Base-by-base conservation (phyloP, 1,140 invertebrate genomes). In the Papilio aristodemus region DNA sequence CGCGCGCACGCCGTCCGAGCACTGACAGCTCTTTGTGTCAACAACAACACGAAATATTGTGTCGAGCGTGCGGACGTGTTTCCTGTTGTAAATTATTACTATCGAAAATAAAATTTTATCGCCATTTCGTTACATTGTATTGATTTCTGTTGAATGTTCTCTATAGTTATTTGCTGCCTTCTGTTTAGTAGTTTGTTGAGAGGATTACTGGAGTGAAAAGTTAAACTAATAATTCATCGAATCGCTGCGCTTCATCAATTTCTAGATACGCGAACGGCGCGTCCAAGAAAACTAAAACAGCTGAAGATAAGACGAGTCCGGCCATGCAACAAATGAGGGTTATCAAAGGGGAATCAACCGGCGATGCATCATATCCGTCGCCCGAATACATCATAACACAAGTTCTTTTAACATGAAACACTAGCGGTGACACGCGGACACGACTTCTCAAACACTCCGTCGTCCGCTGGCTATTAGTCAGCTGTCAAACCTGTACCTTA, bases 401-500 rank as follows among this genome's bases (percentile, higher is more conserved):
- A 46, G 22, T 64, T 64, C 37, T 64, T 64, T 64, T 8, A 64
- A 41, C 38, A 43, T 64, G 37, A 64, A 32, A 66, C 19, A 50
- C 63, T 46, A 46, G 36, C 37, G 60, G 60, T 54, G 54, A 70
- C 22, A 63, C 43, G 68, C 41, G 66, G 41, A 58, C 60, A 39
- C 69, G 62, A 22, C 60, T 59, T 27, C 60, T 67, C 67, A 68
- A 71, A 71, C 60, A 32, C 69, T 67, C 27, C 54, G 17, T 62
- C 19, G 63, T 25, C 67, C 68, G 70, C 70, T 69, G 60, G 36
- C 76, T 60, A 81, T 81, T 81, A 75, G 77, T 81, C 77, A 78
- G 60, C 71, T 78, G 79, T 78, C 79, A 79, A 22, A 77, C 75
- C 71, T 76, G 77, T 70, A 76, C 72, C 78, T 79, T 79, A 81